These are phyloP conservation scores for Tyrannus savana DNA, from an alignment of 2,113 vertebrate genomes.

Conservation along the genomic window DNA sequence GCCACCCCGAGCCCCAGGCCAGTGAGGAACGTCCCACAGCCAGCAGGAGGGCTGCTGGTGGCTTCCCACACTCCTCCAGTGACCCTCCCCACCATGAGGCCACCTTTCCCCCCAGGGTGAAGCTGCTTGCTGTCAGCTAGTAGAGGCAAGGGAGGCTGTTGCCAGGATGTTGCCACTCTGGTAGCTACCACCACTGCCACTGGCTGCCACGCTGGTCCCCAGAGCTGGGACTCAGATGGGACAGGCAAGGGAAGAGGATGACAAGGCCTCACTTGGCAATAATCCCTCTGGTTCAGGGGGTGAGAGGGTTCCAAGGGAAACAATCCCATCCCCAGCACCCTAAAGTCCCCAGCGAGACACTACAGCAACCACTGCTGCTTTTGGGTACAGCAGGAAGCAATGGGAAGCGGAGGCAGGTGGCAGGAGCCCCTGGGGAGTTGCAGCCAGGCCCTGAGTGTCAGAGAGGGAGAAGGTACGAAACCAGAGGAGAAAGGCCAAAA, in stretches of 20 bases:
- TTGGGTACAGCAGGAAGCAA: background rate
- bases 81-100: background rate
- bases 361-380: rapidly evolving
- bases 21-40: rapidly evolving
- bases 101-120: background rate
- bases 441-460: rapidly evolving
- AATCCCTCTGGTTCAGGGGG: background rate
- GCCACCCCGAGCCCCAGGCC: rapidly evolving
- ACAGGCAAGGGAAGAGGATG: background rate
- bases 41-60: background rate
- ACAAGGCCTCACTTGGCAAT: slow-evolving; percentile 7
- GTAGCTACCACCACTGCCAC: background rate
- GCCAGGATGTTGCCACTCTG: rapidly evolving
- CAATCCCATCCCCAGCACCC: background rate
- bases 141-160: rapidly evolving
- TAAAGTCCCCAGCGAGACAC: rapidly evolving
- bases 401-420: rapidly evolving
- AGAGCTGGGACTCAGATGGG: background rate
- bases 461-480: background rate
- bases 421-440: background rate
- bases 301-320: background rate
- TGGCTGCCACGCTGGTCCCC: background rate
- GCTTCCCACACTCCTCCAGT: background rate
- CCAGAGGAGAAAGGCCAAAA: background rate
- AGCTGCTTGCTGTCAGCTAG: rapidly evolving